Evolutionary conservation across 1,140 invertebrate species (phyloP).

Genomic region (Chymomyza costata): DNA sequence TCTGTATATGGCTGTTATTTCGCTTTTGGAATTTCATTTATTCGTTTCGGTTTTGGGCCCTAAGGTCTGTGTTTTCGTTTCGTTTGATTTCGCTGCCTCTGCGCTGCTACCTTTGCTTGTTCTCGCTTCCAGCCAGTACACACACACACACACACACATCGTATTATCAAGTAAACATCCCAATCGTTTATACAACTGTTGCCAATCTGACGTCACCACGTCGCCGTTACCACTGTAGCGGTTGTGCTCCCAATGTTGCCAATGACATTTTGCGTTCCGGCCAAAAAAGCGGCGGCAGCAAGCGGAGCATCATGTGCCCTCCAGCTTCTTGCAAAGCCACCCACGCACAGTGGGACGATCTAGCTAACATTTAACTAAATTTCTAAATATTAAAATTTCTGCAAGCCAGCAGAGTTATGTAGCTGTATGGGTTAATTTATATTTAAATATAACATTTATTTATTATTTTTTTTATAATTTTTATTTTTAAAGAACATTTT

Average conservation of each 20-base stretch:
- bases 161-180: conserved; percentile 59
- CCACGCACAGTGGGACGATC: too few relatives aligned
- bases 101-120: neutral
- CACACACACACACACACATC: neutral
- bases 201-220: conserved; percentile 40
- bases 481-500: too few relatives aligned
- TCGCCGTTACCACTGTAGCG: neutral
- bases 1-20: conserved; percentile 21
- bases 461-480: too few relatives aligned
- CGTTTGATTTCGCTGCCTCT: conserved; percentile 36
- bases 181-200: conserved; percentile 67
- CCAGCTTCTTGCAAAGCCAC: too few relatives aligned
- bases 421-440: too few relatives aligned
- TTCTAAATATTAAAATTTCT: too few relatives aligned
- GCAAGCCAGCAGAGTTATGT: too few relatives aligned
- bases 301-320: conserved; percentile 12
- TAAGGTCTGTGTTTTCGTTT: conserved; percentile 31
- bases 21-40: conserved; percentile 45
- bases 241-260: conserved; percentile 30
- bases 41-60: conserved; percentile 39
- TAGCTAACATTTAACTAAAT: too few relatives aligned
- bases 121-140: neutral
- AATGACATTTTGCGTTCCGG: conserved; percentile 57
- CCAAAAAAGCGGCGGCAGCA: too few relatives aligned
- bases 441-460: too few relatives aligned